phyloP scores from a whole-genome alignment of 2,888 invertebrate species.

The Cantharis flavilabris region DNA sequence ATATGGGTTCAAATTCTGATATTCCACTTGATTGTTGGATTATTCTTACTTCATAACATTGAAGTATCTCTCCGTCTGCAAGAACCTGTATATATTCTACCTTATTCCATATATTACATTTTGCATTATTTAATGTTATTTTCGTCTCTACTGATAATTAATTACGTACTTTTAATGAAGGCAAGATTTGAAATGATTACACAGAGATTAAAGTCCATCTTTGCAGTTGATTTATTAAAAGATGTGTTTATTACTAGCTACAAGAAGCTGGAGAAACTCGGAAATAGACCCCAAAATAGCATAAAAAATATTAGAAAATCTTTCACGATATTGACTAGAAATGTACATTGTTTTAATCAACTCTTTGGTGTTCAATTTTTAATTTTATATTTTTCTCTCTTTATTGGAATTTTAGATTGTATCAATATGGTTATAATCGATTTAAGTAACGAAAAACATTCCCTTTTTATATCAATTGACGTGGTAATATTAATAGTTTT shows the following conservation, averaged over 20 bases:
- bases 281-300: too few relatives aligned
- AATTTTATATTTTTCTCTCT: background rate
- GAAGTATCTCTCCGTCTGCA: accelerated
- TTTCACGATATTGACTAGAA: background rate
- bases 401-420: background rate
- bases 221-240: background rate
- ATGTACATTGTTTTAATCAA: background rate
- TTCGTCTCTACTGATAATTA: background rate
- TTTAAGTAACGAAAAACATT: too few relatives aligned
- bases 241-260: too few relatives aligned
- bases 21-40: background rate
- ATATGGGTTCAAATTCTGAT: background rate
- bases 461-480: background rate
- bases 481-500: background rate
- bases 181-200: background rate
- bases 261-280: too few relatives aligned
- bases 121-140: background rate
- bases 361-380: background rate
- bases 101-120: background rate
- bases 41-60: background rate
- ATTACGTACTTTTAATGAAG: background rate
- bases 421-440: too few relatives aligned
- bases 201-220: background rate
- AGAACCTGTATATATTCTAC: background rate
- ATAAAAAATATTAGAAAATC: background rate